phyloP scores from a whole-genome alignment of 2,113 vertebrate genomes.

The Kryptolebias marmoratus region DNA sequence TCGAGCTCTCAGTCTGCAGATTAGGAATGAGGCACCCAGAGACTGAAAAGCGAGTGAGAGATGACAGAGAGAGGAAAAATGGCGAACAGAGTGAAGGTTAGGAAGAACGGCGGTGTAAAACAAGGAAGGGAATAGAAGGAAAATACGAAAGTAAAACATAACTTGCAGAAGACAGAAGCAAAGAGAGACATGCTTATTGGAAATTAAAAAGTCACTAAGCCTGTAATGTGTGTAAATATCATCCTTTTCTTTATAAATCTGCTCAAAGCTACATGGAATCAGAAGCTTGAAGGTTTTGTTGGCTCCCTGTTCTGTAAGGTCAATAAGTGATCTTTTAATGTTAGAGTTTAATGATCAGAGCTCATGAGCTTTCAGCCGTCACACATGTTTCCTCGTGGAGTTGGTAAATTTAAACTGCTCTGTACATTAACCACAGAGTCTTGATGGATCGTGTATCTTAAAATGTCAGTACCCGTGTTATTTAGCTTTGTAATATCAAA shows the following conservation, averaged over 20 bases:
- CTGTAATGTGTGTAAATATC: not conserved
- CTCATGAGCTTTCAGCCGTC: not conserved
- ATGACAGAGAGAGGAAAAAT: conserved; percentile 36
- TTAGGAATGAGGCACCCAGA: conserved; percentile 45
- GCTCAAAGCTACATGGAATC: not conserved
- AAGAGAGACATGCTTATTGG: not conserved
- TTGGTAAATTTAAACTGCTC: no score
- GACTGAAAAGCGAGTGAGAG: conserved; percentile 28
- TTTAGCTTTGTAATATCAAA: no score
- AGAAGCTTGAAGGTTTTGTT: not conserved
- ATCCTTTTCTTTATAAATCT: no score
- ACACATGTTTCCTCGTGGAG: not conserved
- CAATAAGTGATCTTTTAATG: not conserved
- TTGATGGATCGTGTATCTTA: no score
- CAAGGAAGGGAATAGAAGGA: not conserved
- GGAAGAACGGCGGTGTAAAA: not conserved
- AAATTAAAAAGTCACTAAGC: not conserved
- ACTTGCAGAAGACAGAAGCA: not conserved
- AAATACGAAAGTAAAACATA: not conserved
- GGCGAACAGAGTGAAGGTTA: not conserved
- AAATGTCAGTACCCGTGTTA: no score
- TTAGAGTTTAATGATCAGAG: conserved; percentile 10
- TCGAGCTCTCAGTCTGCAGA: conserved; percentile 37
- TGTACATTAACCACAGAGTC: not conserved
- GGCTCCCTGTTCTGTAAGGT: not conserved